phyloP scores from a whole-genome alignment of 2,888 invertebrate species.

The Auanema freiburgensis region DNA sequence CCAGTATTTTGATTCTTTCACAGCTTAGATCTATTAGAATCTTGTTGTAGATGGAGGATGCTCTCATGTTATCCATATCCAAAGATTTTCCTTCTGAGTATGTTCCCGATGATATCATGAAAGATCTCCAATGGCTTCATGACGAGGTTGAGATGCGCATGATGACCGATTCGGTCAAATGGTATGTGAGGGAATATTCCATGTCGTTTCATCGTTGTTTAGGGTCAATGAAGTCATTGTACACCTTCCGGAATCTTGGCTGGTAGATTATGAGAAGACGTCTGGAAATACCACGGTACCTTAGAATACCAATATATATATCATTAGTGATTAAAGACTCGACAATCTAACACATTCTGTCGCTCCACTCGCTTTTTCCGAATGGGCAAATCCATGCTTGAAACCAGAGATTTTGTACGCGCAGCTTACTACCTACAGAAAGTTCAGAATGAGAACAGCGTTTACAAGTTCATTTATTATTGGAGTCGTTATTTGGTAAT shows the following conservation, averaged over 20 bases:
- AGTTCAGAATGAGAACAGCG: conserved; percentile 60
- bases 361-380: neutral
- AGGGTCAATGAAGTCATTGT: conserved; percentile 20
- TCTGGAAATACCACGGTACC: neutral
- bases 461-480: conserved; percentile 78
- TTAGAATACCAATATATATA: too few relatives aligned
- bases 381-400: conserved; percentile 25
- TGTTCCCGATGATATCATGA: too few relatives aligned
- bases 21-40: too few relatives aligned
- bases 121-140: conserved; percentile 50
- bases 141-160: conserved; percentile 42
- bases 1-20: too few relatives aligned
- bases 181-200: conserved; percentile 47
- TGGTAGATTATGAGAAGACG: neutral
- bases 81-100: too few relatives aligned
- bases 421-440: conserved; percentile 71
- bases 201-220: neutral
- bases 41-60: too few relatives aligned
- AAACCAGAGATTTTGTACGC: conserved; percentile 42
- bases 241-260: conserved; percentile 10
- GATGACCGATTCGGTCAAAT: conserved; percentile 30
- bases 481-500: conserved; percentile 61
- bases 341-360: neutral
- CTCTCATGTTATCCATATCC: too few relatives aligned
- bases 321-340: neutral